phyloP scores from a whole-genome alignment of 2,888 invertebrate species.

The Protophormia terraenovae region DNA sequence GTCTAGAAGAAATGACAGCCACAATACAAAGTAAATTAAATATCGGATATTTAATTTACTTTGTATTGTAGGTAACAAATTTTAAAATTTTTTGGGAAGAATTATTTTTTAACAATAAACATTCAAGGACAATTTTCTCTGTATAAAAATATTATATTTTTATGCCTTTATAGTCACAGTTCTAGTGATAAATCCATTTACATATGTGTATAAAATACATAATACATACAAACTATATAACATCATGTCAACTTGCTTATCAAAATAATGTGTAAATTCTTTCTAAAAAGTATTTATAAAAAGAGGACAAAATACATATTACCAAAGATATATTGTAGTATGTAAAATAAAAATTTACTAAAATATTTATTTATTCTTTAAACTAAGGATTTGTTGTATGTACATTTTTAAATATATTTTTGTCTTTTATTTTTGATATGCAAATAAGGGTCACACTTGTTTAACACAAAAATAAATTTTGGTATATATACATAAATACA shows the following conservation, averaged over 20 bases:
- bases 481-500: background rate
- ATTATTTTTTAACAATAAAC: no score
- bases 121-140: no score
- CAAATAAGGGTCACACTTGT: conserved; percentile 41
- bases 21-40: no score
- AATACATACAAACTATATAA: background rate
- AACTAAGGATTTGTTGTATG: background rate
- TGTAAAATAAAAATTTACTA: background rate
- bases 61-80: no score
- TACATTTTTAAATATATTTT: background rate
- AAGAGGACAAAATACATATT: background rate
- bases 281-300: background rate
- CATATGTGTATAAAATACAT: no score
- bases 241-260: conserved; percentile 30
- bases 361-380: conserved; percentile 10
- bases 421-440: conserved; percentile 1
- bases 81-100: no score
- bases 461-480: background rate
- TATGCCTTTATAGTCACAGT: background rate
- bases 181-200: no score
- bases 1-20: no score
- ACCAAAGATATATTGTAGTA: background rate
- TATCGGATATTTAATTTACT: no score
- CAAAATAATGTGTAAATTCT: conserved; percentile 33
- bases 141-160: no score